Base-by-base conservation (phyloP, 2,888 invertebrate genomes). In the Troides aeacus region DNA sequence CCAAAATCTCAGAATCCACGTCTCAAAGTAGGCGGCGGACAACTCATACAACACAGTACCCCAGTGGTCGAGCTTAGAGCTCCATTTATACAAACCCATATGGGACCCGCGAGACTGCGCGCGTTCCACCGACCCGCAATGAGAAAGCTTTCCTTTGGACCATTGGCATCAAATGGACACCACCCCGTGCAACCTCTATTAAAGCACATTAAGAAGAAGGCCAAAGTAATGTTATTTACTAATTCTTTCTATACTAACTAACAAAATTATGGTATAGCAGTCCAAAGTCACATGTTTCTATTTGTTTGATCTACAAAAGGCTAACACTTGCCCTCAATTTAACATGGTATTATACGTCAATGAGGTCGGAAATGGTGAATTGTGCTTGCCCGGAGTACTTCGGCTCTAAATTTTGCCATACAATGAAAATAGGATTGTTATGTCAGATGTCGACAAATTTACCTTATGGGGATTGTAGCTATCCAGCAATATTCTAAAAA, bases 31-130 rank as follows among this genome's bases (percentile, higher is more conserved):
- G 97, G 97, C 15, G 98, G 97, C 2, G 97, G 97, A 0, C 97
- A 97, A 86, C 93, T 98, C 4, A 97, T 98, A 71, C 98, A 99
- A 85, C 99, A 99, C 90, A 99, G 99, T 56, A 99, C 98, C 0
- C 99, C 99, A 0, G 98, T 99, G 0, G 97, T 99, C 12, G 99
- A 99, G 84, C 90, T 99, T 3, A 94, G 98, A 39, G 96, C 96
- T 6, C 98, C 99, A 0, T 99, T 99, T 90, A 97, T 99, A 73
- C 99, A 99, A 73, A 98, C 98, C 0, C 97, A 97, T 83, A 96
- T 98, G 96, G 96, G 96, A 0, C 91, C 93, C 4, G 93, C 92
- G 0, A 76, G 90, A 2, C 89, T 99, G 68, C 93, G 99, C 0
- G 96, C 97, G 68, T 99, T 99, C 94, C 99, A 99, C 86, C 94